Conservation (phyloP, 2,888 invertebrate genomes). For the Geotrupes spiniger region DNA sequence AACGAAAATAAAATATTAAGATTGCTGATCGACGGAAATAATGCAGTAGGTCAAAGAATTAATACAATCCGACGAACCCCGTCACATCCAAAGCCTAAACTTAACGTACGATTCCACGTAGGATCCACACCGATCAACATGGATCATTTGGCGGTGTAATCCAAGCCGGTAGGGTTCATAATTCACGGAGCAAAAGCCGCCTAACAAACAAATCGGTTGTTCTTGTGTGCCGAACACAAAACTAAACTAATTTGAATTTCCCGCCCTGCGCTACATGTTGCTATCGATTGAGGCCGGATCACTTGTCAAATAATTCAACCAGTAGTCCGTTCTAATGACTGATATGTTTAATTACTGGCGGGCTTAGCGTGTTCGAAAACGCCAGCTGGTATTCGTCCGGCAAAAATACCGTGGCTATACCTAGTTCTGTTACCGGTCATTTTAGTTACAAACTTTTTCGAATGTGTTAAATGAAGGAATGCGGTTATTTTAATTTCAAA, state of each 20-base stretch:
- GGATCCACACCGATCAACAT: neutral
- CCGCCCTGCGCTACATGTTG: slow-evolving; percentile 17
- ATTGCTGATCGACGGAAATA: no score
- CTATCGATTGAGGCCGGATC: slow-evolving; percentile 22
- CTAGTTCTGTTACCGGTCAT: no score
- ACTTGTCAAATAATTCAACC: slow-evolving; percentile 32
- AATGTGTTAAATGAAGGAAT: no score
- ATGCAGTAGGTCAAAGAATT: no score
- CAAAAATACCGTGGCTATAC: no score
- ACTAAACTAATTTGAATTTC: slow-evolving; percentile 33
- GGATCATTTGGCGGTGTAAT: slow-evolving; percentile 15
- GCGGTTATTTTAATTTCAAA: no score
- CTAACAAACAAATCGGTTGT: slow-evolving; percentile 18
- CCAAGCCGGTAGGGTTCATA: slow-evolving; percentile 13
- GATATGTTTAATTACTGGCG: slow-evolving; percentile 37
- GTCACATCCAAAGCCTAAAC: no score
- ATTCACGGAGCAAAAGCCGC: slow-evolving; percentile 22
- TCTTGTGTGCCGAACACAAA: slow-evolving; percentile 24
- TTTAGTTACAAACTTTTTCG: no score
- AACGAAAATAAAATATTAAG: no score
- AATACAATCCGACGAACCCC: no score
- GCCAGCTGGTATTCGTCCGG: slow-evolving; percentile 24
- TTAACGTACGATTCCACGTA: no score
- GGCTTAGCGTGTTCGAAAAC: slow-evolving; percentile 24
- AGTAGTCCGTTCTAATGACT: slow-evolving; percentile 30